phyloP scores from a whole-genome alignment of 2,113 vertebrate species.

The Pogonocichla stellata region DNA sequence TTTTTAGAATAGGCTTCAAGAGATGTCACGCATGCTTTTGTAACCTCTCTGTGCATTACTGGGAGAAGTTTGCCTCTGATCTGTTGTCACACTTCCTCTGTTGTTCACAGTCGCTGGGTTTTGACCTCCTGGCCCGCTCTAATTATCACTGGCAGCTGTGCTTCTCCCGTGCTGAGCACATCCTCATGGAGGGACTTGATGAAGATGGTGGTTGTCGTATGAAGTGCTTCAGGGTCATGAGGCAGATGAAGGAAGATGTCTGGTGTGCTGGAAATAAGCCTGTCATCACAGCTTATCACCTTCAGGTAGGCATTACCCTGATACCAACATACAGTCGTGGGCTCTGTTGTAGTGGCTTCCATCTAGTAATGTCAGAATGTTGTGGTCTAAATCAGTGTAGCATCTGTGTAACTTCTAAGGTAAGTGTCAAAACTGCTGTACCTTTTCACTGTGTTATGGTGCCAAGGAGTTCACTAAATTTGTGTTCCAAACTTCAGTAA shows the following conservation, averaged over 20 bases:
- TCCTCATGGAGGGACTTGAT: constrained; percentile 79
- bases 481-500: not conserved
- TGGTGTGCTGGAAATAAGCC: constrained; percentile 83
- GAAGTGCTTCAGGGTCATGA: constrained; percentile 77
- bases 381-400: not conserved
- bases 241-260: constrained; percentile 83
- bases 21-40: not conserved
- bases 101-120: constrained; percentile 79
- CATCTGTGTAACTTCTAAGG: not conserved
- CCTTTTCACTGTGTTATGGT: not conserved
- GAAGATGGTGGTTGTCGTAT: constrained; percentile 84
- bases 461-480: not conserved
- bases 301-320: constrained; percentile 72
- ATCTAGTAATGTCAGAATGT: not conserved
- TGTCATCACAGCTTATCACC: constrained; percentile 81
- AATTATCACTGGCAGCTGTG: constrained; percentile 86
- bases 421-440: not conserved
- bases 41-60: not conserved
- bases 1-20: not conserved
- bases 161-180: constrained; percentile 79
- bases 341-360: not conserved
- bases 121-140: constrained; percentile 78
- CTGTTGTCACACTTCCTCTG: not conserved
- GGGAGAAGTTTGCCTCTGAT: not conserved
- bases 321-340: accelerated